Percentiles rank a stretch among this genome's conserved stretches.
Evolutionary conservation across 1,140 invertebrate species (phyloP).

Genomic region (Listronotus oregonensis): DNA sequence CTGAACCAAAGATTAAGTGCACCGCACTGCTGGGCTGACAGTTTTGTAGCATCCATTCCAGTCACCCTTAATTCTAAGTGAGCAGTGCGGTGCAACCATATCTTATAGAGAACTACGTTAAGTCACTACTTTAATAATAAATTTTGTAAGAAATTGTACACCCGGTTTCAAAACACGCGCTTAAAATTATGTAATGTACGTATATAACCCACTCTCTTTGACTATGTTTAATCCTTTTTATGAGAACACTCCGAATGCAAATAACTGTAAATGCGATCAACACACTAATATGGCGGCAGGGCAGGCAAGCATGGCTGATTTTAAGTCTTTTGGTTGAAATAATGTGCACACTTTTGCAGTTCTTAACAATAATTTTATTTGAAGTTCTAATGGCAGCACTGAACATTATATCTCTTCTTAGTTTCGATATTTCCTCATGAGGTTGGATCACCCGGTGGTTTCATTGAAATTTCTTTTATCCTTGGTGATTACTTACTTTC

Average conservation of each 20-base stretch:
- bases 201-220: constrained; percentile 46
- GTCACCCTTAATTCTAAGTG: not conserved
- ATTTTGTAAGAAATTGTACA: constrained; percentile 52
- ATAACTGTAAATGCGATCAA: constrained; percentile 51
- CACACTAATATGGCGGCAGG: constrained; percentile 48
- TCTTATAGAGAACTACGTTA: constrained; percentile 2
- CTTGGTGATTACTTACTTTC: constrained; percentile 13
- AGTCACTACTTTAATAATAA: constrained; percentile 9
- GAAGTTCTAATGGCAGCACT: constrained; percentile 38
- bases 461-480: constrained; percentile 14
- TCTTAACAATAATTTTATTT: constrained; percentile 17
- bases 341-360: constrained; percentile 33
- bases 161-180: constrained; percentile 41
- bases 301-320: constrained; percentile 37
- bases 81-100: constrained; percentile 4
- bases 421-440: constrained; percentile 23
- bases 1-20: constrained; percentile 9
- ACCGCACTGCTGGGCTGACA: constrained; percentile 8
- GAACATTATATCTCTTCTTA: constrained; percentile 22
- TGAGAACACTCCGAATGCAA: constrained; percentile 51
- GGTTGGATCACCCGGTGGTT: constrained; percentile 13
- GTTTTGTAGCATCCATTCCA: not conserved
- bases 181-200: constrained; percentile 22
- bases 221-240: constrained; percentile 36
- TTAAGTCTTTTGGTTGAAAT: constrained; percentile 21